Conservation (phyloP, 2,888 invertebrate genomes). For the Macaria notata region DNA sequence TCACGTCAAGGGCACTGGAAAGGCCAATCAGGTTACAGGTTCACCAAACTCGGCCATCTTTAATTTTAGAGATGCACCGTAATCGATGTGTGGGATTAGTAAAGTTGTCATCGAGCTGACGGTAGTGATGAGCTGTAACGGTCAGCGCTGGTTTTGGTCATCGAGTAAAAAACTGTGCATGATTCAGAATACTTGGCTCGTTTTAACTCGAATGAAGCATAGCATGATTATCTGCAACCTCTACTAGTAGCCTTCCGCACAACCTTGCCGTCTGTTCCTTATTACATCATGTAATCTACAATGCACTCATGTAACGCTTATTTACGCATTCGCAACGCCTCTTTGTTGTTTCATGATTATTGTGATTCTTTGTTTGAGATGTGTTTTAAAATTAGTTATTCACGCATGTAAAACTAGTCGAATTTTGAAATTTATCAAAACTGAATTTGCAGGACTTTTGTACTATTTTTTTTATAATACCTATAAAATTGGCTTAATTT, state of each 20-base stretch:
- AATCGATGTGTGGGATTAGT: neutral
- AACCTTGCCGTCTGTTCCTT: slow-evolving; percentile 73
- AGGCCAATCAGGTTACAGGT: slow-evolving; percentile 13
- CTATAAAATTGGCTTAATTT: too few species aligned
- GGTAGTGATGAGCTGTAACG: neutral
- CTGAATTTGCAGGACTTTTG: too few species aligned
- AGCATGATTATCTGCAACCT: slow-evolving; percentile 57
- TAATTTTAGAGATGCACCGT: slow-evolving; percentile 8
- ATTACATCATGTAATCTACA: slow-evolving; percentile 72
- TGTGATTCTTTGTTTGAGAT: slow-evolving; percentile 26
- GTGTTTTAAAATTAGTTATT: too few species aligned
- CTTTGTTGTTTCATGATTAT: slow-evolving; percentile 45
- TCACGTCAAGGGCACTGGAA: slow-evolving; percentile 7
- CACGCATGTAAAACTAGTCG: too few species aligned
- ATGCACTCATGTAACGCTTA: slow-evolving; percentile 53
- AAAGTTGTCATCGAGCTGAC: neutral
- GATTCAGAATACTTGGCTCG: slow-evolving; percentile 17
- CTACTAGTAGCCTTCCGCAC: slow-evolving; percentile 66
- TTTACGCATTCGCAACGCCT: slow-evolving; percentile 50
- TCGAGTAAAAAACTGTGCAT: slow-evolving; percentile 8
- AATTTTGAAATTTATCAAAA: too few species aligned
- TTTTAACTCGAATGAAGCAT: slow-evolving; percentile 14
- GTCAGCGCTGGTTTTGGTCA: slow-evolving; percentile 4
- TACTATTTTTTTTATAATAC: too few species aligned
- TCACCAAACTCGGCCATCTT: slow-evolving; percentile 8